A percentile compares a stretch with the other conserved stretches of the same genome.
Conservation (phyloP, 2,113 vertebrate genomes). For the Gambusia affinis region DNA sequence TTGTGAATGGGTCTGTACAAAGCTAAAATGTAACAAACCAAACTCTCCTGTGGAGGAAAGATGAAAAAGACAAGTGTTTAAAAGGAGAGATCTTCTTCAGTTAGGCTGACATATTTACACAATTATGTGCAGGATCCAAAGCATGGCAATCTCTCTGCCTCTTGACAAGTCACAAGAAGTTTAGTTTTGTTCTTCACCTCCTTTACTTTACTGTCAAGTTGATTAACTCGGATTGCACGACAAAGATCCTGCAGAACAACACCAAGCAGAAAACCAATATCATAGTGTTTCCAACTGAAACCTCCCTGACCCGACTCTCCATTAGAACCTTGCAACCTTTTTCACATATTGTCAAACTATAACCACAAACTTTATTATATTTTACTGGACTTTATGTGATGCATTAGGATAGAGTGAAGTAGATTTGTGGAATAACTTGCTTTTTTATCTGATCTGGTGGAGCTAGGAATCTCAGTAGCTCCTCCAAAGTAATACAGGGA, state of each 20-base stretch:
- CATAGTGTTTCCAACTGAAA: constrained; percentile 48
- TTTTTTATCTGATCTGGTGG: too few relatives aligned
- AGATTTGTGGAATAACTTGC: too few relatives aligned
- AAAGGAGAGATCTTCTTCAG: constrained; percentile 66
- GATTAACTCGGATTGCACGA: constrained; percentile 59
- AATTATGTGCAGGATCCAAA: constrained; percentile 69
- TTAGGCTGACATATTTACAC: constrained; percentile 81
- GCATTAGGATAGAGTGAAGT: too few relatives aligned
- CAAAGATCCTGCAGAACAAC: constrained; percentile 49
- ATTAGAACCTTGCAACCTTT: constrained; percentile 12
- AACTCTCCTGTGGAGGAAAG: constrained; percentile 56
- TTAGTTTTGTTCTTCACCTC: constrained; percentile 14
- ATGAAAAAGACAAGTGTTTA: constrained; percentile 73
- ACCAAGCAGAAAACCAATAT: constrained; percentile 48
- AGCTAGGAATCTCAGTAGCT: too few relatives aligned
- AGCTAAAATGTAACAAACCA: constrained; percentile 62
- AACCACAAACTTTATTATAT: too few relatives aligned
- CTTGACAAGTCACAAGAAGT: constrained; percentile 63
- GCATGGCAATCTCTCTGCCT: constrained; percentile 51
- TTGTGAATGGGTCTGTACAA: constrained; percentile 59
- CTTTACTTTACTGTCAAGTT: constrained; percentile 56
- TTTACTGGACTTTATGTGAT: too few relatives aligned
- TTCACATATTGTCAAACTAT: neutral
- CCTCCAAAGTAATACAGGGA: too few relatives aligned
- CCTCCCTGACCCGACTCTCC: constrained; percentile 36